Percentiles rank a stretch among this genome's conserved stretches.
phyloP scores from a whole-genome alignment of 2,797 vertebrate genomes.

The Myotis vivesi region DNA sequence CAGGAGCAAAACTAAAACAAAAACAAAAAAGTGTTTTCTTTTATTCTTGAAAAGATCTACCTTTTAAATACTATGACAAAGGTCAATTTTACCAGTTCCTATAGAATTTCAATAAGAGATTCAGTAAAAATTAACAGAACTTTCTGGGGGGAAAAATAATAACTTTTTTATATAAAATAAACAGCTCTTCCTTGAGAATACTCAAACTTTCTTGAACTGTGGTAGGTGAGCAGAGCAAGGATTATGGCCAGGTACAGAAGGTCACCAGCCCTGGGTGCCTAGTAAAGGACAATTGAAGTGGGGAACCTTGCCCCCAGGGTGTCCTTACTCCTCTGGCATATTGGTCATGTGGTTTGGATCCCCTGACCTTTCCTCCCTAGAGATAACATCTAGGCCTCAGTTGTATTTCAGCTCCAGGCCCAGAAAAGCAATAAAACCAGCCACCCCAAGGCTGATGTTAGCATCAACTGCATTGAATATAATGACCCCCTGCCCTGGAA shows the following conservation, averaged over 20 bases:
- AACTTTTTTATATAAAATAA: constrained; percentile 8
- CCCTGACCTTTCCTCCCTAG: neutral
- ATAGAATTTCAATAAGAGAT: constrained; percentile 69
- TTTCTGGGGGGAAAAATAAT: neutral
- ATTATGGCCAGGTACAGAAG: neutral
- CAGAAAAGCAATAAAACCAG: neutral
- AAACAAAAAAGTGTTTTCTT: neutral
- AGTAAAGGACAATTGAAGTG: neutral
- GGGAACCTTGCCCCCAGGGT: neutral
- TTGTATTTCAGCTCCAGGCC: neutral
- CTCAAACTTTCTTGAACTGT: constrained; percentile 18
- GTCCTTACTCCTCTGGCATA: neutral
- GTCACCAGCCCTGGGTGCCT: neutral
- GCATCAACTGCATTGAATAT: neutral
- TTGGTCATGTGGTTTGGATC: neutral
- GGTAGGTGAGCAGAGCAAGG: neutral
- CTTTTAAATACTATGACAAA: constrained; percentile 36
- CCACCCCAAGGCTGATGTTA: neutral
- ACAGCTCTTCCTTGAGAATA: neutral
- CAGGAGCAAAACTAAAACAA: neutral
- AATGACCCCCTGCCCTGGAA: neutral
- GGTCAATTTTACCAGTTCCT: constrained; percentile 23
- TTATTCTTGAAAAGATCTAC: constrained; percentile 28
- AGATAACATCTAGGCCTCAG: neutral
- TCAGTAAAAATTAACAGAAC: constrained; percentile 43